These are phyloP conservation scores for Drosophila meridionalis DNA, from an alignment of 2,888 invertebrate genomes.

Conservation along the genomic window DNA sequence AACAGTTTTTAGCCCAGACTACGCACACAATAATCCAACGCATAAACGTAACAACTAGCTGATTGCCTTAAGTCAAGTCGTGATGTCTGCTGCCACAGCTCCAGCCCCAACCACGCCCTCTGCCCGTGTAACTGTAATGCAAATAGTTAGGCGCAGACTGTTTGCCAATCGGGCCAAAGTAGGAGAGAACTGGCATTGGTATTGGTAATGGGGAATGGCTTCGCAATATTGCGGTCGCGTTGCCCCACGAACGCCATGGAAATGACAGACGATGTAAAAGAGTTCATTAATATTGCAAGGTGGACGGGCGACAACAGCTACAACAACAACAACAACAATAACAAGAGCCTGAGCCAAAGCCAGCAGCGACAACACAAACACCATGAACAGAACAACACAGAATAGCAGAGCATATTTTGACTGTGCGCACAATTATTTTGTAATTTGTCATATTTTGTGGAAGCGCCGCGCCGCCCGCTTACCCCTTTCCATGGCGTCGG, in stretches of 20 bases:
- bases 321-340: constrained; percentile 4
- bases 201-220: background rate
- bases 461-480: background rate
- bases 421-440: constrained; percentile 78
- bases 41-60: constrained; percentile 26
- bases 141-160: constrained; percentile 49
- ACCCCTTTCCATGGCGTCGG: background rate
- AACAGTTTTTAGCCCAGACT: background rate
- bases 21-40: constrained; percentile 3
- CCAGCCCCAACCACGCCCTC: background rate
- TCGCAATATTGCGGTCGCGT: constrained; percentile 50
- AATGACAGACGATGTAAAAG: constrained; percentile 78
- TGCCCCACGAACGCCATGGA: constrained; percentile 61
- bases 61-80: constrained; percentile 35
- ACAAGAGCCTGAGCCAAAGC: background rate
- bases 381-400: constrained; percentile 16
- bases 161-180: constrained; percentile 24
- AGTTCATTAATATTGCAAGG: constrained; percentile 79
- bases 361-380: constrained; percentile 29
- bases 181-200: background rate
- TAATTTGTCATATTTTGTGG: constrained; percentile 78
- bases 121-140: constrained; percentile 38
- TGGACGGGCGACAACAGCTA: constrained; percentile 44
- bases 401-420: constrained; percentile 60
- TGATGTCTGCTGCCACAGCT: constrained; percentile 1